Evolutionary conservation across 2,797 vertebrate species (phyloP).

Genomic region (Oreonectes daqikongensis): DNA sequence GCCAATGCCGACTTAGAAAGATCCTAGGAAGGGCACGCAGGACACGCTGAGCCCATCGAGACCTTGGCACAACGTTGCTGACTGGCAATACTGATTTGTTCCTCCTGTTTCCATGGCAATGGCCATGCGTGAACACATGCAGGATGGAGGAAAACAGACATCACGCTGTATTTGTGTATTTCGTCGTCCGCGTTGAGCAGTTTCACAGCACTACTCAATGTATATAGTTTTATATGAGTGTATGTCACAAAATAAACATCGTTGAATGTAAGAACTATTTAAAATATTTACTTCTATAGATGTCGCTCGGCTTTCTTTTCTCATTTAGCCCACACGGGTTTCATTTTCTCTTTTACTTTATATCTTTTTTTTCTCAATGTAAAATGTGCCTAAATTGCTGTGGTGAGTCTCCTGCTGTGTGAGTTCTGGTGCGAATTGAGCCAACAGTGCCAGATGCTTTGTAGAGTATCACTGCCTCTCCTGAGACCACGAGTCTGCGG

Average conservation of each 20-base stretch:
- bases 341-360: constrained; percentile 39
- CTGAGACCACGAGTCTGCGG: constrained; percentile 25
- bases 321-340: background rate
- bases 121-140: constrained; percentile 26
- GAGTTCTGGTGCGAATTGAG: constrained; percentile 52
- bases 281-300: background rate
- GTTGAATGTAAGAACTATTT: background rate
- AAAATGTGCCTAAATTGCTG: constrained; percentile 54
- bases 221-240: background rate
- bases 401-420: constrained; percentile 51
- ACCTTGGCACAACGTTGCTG: constrained; percentile 39
- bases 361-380: constrained; percentile 48
- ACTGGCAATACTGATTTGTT: constrained; percentile 53
- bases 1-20: constrained; percentile 23
- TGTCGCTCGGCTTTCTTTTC: background rate
- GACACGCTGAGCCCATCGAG: constrained; percentile 31
- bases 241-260: background rate
- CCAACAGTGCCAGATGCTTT: constrained; percentile 56
- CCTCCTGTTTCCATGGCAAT: constrained; percentile 60
- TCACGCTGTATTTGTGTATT: constrained; percentile 14
- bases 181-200: background rate
- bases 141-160: constrained; percentile 9
- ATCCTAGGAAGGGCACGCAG: constrained; percentile 25
- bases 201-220: background rate
- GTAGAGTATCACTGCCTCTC: constrained; percentile 29